Evolutionary conservation across 2,888 invertebrate genomes (phyloP).

Genomic region (Volucella bombylans): DNA sequence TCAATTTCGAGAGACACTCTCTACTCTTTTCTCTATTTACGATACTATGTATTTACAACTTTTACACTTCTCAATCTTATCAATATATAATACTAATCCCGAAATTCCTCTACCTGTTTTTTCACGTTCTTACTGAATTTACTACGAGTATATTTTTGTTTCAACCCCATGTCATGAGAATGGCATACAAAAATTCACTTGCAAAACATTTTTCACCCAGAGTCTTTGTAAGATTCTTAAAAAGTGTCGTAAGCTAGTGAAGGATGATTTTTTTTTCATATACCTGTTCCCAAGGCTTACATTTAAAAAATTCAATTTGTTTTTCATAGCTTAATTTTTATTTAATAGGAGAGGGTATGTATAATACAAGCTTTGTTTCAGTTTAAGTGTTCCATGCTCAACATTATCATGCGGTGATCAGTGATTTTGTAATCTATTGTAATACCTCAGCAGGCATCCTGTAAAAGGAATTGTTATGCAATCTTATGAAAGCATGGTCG

Average conservation of each 20-base stretch:
- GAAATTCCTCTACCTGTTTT: neutral
- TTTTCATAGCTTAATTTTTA: neutral
- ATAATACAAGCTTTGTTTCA: neutral
- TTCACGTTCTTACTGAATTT: neutral
- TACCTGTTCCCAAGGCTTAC: neutral
- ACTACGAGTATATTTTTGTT: neutral
- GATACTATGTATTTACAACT: neutral
- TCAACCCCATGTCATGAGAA: neutral
- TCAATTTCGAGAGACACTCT: neutral
- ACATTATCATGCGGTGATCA: slow-evolving; percentile 13
- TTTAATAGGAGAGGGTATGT: neutral
- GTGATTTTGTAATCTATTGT: slow-evolving; percentile 2
- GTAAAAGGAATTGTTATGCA: slow-evolving; percentile 13
- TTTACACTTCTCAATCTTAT: neutral
- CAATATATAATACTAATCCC: neutral
- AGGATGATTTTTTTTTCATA: neutral
- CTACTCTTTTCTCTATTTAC: neutral
- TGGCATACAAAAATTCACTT: neutral
- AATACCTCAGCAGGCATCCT: slow-evolving; percentile 3
- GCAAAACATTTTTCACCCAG: neutral
- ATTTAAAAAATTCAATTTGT: neutral
- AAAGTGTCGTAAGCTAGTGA: neutral
- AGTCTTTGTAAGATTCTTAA: neutral
- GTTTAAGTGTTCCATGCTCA: slow-evolving; percentile 1
- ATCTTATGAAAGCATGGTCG: slow-evolving; percentile 20